Evolutionary conservation across 2,113 vertebrate species (phyloP), one percentile per base, ranked within the genome.

Genomic region (Aegotheles bennettii): DNA sequence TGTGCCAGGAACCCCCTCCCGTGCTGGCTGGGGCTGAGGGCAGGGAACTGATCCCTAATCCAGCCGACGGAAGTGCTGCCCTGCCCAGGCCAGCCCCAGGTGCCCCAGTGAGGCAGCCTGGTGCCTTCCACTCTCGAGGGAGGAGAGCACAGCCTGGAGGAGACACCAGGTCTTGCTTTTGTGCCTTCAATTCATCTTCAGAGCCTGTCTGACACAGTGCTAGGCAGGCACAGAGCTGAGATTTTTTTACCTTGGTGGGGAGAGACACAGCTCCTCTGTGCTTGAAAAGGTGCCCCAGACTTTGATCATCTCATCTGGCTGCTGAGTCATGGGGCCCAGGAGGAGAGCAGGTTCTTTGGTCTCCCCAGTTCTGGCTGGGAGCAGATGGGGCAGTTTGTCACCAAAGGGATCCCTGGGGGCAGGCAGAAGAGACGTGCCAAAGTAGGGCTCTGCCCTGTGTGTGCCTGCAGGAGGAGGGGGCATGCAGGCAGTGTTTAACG

Each of bases 1-100:
- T 64, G 36, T 64, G 80, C 54, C 0, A 0, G 36, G n/a, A 91
- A 64, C 40, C 21, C 51, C 10, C 3, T 88, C 33, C 42, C 5
- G 6, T 11, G 17, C 53, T 68, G 42, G 11, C 29, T 64, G 82
- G 18, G 68, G 36, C 77, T 25, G 26, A 79, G 63, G n/a, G 40
- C 50, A 53, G 63, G 54, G 77, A 89, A 48, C 80, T 38, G 53
- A 7, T 21, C 31, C 64, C 18, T 50, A 18, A 69, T 9, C 3
- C 8, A 69, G 76, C 13, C 0, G 0, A 6, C 26, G 29, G 68
- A 77, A 75, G 77, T 63, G 73, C 51, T 38, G 70, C 79, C 45
- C 38, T 86, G 54, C 63, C 35, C 35, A 59, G 33, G 68, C 68
- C 64, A 3, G 5, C 31, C 36, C 54, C 25, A 14, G 60, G 68